Percentiles rank a stretch among this genome's conserved stretches.
phyloP scores from a whole-genome alignment of 2,888 invertebrate genomes.

The Parthenolecanium corni region DNA sequence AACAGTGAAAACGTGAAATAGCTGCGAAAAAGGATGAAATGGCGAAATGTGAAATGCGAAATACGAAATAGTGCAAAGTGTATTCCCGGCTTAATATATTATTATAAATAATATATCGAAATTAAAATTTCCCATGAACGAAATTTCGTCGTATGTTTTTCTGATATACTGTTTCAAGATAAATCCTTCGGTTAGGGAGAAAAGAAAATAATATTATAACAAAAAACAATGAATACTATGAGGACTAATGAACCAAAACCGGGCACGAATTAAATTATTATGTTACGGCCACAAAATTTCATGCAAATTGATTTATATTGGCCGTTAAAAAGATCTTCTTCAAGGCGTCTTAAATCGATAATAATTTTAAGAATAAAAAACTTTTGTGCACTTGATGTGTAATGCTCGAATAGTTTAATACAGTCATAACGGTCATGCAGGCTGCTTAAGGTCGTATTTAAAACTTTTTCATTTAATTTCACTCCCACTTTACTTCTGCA shows the following conservation, averaged over 20 bases:
- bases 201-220: not conserved
- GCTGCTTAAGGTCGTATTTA: no score
- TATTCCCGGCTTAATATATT: no score
- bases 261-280: not conserved
- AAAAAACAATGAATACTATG: not conserved
- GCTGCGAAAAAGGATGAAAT: no score
- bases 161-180: not conserved
- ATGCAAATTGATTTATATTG: constrained; percentile 5
- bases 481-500: not conserved
- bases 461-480: no score
- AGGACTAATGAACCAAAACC: constrained; percentile 6
- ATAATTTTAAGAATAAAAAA: no score
- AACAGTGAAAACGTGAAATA: no score
- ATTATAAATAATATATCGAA: not conserved
- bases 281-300: constrained; percentile 20
- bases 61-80: no score
- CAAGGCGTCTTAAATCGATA: not conserved
- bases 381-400: no score
- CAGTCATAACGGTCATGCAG: not conserved
- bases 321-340: not conserved
- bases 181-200: not conserved
- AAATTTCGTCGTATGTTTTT: not conserved
- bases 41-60: no score
- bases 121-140: not conserved
- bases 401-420: no score